Evolutionary conservation across 2,888 invertebrate genomes (phyloP).

Genomic region (Drosophila ustulata): DNA sequence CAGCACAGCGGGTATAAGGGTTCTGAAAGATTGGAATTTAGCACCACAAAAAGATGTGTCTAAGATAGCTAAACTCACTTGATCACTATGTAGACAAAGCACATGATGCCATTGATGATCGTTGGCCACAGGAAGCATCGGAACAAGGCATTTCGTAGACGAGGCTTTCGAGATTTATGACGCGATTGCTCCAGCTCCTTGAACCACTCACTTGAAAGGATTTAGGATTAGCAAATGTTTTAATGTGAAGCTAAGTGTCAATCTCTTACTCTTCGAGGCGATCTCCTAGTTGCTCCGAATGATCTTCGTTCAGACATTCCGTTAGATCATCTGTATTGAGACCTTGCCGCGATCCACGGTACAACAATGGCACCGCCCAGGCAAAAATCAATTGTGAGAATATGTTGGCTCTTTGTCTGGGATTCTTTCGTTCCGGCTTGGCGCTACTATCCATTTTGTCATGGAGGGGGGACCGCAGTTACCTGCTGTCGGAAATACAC

Average conservation of each 20-base stretch:
- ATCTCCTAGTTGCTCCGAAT: conserved; percentile 84
- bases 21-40: conserved; percentile 63
- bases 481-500: conserved; percentile 22
- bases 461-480: conserved; percentile 24
- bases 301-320: conserved; percentile 88
- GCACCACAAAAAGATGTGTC: neutral
- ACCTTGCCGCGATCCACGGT: conserved; percentile 81
- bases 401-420: conserved; percentile 81
- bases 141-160: conserved; percentile 88
- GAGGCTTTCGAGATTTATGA: conserved; percentile 87
- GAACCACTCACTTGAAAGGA: conserved; percentile 88
- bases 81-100: conserved; percentile 85
- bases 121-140: conserved; percentile 90
- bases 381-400: conserved; percentile 83
- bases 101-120: conserved; percentile 88
- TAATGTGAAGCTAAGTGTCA: accelerated
- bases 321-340: conserved; percentile 89
- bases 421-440: conserved; percentile 83
- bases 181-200: conserved; percentile 87
- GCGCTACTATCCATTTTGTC: conserved; percentile 83
- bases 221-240: neutral
- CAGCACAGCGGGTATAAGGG: conserved; percentile 83
- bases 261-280: conserved; percentile 81
- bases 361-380: conserved; percentile 84
- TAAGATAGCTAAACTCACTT: conserved; percentile 70